Percentiles rank a stretch among this genome's conserved stretches.
Evolutionary conservation across 1,140 invertebrate species (phyloP).

Genomic region (Heterodera carotae): DNA sequence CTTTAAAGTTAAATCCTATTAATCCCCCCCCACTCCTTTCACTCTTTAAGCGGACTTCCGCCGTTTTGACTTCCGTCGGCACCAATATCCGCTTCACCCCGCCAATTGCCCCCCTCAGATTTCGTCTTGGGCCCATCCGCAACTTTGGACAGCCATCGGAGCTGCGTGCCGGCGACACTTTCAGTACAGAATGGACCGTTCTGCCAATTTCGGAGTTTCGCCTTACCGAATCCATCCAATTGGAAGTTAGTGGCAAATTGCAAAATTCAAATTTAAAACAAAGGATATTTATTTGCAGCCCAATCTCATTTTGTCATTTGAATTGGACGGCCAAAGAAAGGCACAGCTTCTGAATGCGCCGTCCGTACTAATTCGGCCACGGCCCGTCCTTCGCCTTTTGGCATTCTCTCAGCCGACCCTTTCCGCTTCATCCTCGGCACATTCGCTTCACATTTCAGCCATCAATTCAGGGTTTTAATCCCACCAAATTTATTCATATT

Average conservation of each 20-base stretch:
- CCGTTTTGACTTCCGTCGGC: background rate
- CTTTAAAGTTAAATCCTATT: background rate
- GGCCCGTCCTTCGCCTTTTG: constrained; percentile 21
- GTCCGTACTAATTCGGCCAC: background rate
- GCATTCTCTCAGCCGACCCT: constrained; percentile 12
- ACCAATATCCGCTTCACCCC: constrained; percentile 12
- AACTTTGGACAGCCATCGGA: constrained; percentile 3
- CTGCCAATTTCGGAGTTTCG: constrained; percentile 17
- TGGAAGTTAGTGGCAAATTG: background rate
- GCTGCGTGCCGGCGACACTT: constrained; percentile 5
- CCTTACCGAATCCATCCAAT: background rate
- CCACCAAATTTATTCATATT: background rate
- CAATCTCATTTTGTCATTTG: constrained; percentile 9
- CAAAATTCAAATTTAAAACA: background rate
- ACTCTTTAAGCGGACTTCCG: background rate
- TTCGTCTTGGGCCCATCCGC: constrained; percentile 28
- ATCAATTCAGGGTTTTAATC: constrained; percentile 14
- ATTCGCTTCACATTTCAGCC: constrained; percentile 13
- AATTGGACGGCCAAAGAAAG: constrained; percentile 14
- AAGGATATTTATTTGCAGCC: background rate
- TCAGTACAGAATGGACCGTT: constrained; percentile 24
- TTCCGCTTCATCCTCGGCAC: background rate
- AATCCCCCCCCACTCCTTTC: background rate
- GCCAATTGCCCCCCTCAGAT: background rate
- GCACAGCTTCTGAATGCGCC: constrained; percentile 12